Percentiles rank a stretch among this genome's conserved stretches.
Conservation (phyloP, 2,113 vertebrate species). For the Apteryx owenii region DNA sequence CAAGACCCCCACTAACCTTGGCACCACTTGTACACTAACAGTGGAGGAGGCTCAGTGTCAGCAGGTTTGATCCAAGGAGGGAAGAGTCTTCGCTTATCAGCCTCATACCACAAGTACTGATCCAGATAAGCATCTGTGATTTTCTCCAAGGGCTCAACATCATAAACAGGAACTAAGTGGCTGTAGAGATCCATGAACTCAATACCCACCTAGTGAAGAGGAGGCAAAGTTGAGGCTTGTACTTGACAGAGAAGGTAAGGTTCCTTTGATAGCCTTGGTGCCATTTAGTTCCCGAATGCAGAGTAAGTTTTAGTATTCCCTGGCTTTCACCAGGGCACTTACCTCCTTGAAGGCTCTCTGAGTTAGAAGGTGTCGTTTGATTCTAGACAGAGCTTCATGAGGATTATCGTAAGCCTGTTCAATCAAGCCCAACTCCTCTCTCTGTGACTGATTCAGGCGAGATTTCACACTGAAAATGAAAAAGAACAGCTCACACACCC, state of each 20-base stretch:
- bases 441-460: conserved; percentile 96
- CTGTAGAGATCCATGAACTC: conserved; percentile 99
- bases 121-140: conserved; percentile 98
- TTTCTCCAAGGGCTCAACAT: conserved; percentile 97
- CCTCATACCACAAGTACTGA: conserved; percentile 99
- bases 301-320: fast-evolving
- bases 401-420: conserved; percentile 99
- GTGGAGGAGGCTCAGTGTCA: conserved; percentile 95
- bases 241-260: background rate
- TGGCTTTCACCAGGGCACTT: background rate
- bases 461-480: conserved; percentile 91
- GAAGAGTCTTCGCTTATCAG: conserved; percentile 95
- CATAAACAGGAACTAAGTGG: conserved; percentile 96
- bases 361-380: conserved; percentile 98
- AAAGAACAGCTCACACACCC: background rate
- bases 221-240: background rate
- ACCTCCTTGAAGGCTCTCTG: conserved; percentile 99
- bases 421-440: conserved; percentile 95
- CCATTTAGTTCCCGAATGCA: background rate
- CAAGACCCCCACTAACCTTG: conserved; percentile 83
- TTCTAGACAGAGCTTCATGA: conserved; percentile 96
- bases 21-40: conserved; percentile 99
- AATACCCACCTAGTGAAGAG: conserved; percentile 89
- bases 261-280: background rate
- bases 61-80: conserved; percentile 99